phyloP scores from a whole-genome alignment of 1,140 invertebrate species.

The Leptinotarsa defecta region DNA sequence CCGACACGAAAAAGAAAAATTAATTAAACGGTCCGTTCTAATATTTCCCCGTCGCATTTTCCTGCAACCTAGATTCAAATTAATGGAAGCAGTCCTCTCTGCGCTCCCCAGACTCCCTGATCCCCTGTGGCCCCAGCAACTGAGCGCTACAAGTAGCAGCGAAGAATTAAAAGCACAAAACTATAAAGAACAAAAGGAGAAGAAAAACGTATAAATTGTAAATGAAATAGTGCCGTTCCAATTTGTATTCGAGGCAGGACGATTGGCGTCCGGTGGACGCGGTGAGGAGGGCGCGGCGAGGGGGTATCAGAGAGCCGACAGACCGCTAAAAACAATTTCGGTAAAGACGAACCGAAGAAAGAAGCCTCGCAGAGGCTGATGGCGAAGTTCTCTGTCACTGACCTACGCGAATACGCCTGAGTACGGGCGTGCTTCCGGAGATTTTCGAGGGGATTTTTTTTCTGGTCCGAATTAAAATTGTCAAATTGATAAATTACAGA shows the following conservation, averaged over 20 bases:
- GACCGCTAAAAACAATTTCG: slow-evolving; percentile 29
- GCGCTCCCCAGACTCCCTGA: no score
- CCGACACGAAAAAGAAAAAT: no score
- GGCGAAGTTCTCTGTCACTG: slow-evolving; percentile 40
- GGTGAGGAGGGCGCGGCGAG: not conserved
- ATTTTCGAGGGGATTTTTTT: no score
- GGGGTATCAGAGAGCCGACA: not conserved
- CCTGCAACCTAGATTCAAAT: no score
- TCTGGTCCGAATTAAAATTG: no score
- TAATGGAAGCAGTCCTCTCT: no score
- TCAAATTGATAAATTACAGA: no score
- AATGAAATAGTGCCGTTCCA: slow-evolving; percentile 16
- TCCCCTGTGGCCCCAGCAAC: no score
- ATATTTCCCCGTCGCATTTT: no score
- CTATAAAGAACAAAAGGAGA: slow-evolving; percentile 16
- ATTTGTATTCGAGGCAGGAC: slow-evolving; percentile 15
- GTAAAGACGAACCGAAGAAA: slow-evolving; percentile 30
- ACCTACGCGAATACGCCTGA: slow-evolving; percentile 31
- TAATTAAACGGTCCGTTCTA: no score
- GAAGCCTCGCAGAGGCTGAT: slow-evolving; percentile 23
- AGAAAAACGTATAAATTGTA: not conserved
- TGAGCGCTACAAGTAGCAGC: slow-evolving; percentile 4
- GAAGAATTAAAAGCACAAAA: slow-evolving; percentile 4
- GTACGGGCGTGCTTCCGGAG: no score
- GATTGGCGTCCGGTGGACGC: slow-evolving; percentile 20